Evolutionary conservation across 2,797 vertebrate genomes (phyloP).

Genomic region (Sebastes steindachneri): DNA sequence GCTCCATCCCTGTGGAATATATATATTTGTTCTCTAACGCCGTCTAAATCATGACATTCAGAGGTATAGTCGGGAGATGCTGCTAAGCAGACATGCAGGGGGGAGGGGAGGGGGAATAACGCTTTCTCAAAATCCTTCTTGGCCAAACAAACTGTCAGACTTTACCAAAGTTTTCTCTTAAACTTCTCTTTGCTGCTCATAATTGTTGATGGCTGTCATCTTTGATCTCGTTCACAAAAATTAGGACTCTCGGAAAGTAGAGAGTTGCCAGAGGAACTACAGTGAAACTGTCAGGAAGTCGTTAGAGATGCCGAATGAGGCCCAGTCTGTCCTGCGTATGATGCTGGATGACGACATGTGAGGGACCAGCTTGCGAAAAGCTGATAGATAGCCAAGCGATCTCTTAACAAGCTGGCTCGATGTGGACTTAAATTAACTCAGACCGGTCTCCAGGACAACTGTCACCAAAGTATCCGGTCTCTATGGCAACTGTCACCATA

Average conservation of each 20-base stretch:
- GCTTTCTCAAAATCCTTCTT: background rate
- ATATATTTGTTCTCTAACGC: conserved; percentile 2
- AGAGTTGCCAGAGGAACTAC: background rate
- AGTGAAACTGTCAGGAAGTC: background rate
- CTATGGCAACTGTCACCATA: conserved; percentile 37
- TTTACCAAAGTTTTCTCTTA: background rate
- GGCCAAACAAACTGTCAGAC: background rate
- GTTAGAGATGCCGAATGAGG: background rate
- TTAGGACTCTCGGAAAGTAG: background rate
- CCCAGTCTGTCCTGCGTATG: background rate
- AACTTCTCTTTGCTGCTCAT: background rate
- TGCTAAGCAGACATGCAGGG: background rate
- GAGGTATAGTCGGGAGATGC: background rate
- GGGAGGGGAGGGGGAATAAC: too few relatives aligned
- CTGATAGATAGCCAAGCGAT: background rate
- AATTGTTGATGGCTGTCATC: background rate
- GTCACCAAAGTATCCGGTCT: conserved; percentile 20
- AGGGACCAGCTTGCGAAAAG: background rate
- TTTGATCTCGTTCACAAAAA: background rate
- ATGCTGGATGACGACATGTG: background rate
- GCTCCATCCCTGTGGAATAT: background rate
- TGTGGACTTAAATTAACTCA: conserved; percentile 12
- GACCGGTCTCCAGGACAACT: conserved; percentile 45
- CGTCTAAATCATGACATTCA: background rate
- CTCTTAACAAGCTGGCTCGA: conserved; percentile 11